Evolutionary conservation across 2,113 vertebrate species (phyloP).

Genomic region (Psittacula cyanocephala): DNA sequence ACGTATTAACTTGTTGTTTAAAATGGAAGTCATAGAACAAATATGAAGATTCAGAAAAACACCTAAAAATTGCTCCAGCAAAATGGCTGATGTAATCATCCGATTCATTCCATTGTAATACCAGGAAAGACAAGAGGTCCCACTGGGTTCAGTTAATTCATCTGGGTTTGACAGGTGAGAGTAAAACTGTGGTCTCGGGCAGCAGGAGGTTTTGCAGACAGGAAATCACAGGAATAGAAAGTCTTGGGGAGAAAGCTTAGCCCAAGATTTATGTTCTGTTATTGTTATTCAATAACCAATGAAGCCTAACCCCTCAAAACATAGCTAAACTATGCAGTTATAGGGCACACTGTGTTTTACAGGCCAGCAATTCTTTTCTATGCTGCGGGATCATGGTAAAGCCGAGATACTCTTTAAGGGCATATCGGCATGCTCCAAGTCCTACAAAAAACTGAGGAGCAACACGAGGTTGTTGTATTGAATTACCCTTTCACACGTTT

Average conservation of each 20-base stretch:
- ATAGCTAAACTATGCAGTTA: neutral
- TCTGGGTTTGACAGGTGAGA: neutral
- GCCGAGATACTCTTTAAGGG: neutral
- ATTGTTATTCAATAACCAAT: neutral
- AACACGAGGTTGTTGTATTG: neutral
- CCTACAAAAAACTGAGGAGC: neutral
- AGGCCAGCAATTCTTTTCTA: neutral
- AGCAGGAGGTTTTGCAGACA: neutral
- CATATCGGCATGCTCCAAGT: fast-evolving
- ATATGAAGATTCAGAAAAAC: neutral
- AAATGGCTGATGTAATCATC: neutral
- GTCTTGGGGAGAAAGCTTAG: neutral
- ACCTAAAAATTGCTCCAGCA: neutral
- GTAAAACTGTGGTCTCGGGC: neutral
- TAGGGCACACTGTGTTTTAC: neutral
- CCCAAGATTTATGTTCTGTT: neutral
- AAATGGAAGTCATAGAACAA: neutral
- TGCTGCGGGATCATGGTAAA: neutral
- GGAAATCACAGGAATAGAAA: neutral
- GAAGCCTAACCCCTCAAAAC: neutral
- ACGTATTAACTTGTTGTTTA: neutral
- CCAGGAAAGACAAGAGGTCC: neutral
- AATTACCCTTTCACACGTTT: neutral
- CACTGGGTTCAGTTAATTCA: neutral
- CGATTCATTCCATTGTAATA: neutral